Evolutionary conservation across 2,888 invertebrate species (phyloP).

Genomic region (Buathra laborator): DNA sequence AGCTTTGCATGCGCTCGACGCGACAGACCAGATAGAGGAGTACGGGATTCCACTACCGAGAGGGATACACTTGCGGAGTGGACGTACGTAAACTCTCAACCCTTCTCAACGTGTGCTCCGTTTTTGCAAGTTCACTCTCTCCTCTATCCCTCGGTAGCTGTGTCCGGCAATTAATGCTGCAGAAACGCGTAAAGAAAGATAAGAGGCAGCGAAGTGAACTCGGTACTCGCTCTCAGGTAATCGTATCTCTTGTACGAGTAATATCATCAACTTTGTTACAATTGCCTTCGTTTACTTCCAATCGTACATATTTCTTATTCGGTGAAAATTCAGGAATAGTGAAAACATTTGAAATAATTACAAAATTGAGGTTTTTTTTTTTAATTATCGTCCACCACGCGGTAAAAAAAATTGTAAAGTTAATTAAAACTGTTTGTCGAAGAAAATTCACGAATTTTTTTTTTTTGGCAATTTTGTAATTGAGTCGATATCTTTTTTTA

Average conservation of each 20-base stretch:
- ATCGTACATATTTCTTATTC: neutral
- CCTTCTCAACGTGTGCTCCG: slow-evolving; percentile 36
- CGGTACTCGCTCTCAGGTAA: neutral
- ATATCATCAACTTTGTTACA: neutral
- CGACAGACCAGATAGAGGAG: slow-evolving; percentile 33
- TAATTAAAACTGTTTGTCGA: too few species aligned
- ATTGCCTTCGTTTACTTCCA: neutral
- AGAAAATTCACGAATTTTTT: too few species aligned
- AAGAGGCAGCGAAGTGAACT: slow-evolving; percentile 33
- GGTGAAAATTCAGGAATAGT: neutral
- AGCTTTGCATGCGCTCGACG: slow-evolving; percentile 23
- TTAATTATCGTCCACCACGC: too few species aligned
- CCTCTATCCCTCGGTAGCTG: neutral
- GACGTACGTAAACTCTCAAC: slow-evolving; percentile 32
- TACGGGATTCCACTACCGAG: slow-evolving; percentile 46
- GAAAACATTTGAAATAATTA: neutral
- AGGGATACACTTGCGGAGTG: slow-evolving; percentile 51
- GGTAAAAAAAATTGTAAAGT: too few species aligned
- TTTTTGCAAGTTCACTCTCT: neutral
- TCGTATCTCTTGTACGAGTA: neutral
- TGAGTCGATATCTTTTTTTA: too few species aligned
- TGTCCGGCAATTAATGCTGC: slow-evolving; percentile 37
- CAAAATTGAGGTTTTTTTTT: too few species aligned
- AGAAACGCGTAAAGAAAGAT: slow-evolving; percentile 45
- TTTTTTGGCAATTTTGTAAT: too few species aligned